These are phyloP conservation scores for Ficedula albicollis DNA, from an alignment of 2,797 vertebrate species.

Conservation along the genomic window DNA sequence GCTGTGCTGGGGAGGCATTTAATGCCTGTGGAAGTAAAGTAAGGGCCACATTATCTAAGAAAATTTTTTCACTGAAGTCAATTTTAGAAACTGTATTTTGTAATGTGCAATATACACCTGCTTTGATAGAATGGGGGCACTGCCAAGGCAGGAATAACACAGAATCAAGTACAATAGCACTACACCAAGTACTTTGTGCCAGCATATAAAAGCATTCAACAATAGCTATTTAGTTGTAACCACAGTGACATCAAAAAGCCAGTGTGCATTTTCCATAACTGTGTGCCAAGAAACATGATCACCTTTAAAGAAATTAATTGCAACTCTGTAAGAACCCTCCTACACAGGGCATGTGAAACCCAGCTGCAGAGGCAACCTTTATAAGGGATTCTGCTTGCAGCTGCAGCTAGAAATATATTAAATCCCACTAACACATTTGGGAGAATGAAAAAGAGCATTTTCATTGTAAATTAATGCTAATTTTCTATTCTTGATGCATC, in stretches of 20 bases:
- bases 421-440: background rate
- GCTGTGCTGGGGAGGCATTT: background rate
- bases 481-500: background rate
- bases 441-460: background rate
- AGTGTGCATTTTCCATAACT: background rate
- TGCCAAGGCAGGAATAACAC: background rate
- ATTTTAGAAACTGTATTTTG: background rate
- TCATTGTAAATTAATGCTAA: background rate
- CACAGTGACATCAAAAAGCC: background rate
- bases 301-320: background rate
- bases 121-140: background rate
- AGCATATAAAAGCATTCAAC: background rate
- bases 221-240: background rate
- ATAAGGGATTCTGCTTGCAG: background rate
- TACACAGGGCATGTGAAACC: background rate
- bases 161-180: background rate
- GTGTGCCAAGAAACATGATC: background rate
- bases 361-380: background rate
- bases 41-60: background rate
- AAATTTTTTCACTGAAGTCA: background rate
- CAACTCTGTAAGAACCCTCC: background rate
- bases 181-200: background rate
- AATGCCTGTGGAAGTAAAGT: background rate
- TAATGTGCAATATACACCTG: background rate
- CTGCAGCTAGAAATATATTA: background rate